Conservation (phyloP, 2,888 invertebrate species). For the Tetheella fluctuosa region DNA sequence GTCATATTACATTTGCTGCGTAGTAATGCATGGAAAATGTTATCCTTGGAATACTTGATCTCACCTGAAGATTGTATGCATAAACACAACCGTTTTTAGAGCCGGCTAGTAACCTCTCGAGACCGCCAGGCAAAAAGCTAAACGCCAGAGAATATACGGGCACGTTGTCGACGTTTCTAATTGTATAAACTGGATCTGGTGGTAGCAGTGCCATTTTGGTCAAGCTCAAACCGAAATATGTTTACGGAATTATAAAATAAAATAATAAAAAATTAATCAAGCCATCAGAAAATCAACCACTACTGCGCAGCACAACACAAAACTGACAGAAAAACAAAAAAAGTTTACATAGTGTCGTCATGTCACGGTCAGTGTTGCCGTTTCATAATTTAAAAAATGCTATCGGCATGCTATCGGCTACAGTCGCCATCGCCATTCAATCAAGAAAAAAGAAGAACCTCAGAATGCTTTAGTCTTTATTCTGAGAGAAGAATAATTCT, state of each 20-base stretch:
- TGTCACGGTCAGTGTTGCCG: too few relatives aligned
- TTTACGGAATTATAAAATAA: conserved; percentile 72
- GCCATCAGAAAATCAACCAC: conserved; percentile 81
- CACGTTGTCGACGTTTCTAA: conserved; percentile 88
- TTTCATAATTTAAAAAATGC: too few relatives aligned
- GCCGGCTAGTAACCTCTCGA: conserved; percentile 88
- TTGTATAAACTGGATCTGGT: conserved; percentile 90
- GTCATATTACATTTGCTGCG: conserved; percentile 36
- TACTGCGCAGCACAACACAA: conserved; percentile 84
- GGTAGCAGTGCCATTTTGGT: conserved; percentile 88
- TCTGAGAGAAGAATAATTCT: too few relatives aligned
- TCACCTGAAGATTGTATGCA: conserved; percentile 92
- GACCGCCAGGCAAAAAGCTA: conserved; percentile 83
- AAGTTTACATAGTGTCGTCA: conserved; percentile 38
- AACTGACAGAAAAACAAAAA: conserved; percentile 81
- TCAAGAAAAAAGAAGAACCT: too few relatives aligned
- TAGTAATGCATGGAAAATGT: conserved; percentile 43
- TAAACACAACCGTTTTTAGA: conserved; percentile 89
- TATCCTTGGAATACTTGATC: conserved; percentile 58
- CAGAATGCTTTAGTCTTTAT: too few relatives aligned
- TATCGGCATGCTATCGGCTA: too few relatives aligned
- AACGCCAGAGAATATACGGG: conserved; percentile 89
- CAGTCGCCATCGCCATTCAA: too few relatives aligned
- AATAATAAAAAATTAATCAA: conserved; percentile 79
- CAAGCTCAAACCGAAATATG: conserved; percentile 79